A percentile compares a stretch with the other conserved stretches of the same genome.
Evolutionary conservation across 1,140 invertebrate species (phyloP).

Genomic region (Dendroctonus ponderosae): DNA sequence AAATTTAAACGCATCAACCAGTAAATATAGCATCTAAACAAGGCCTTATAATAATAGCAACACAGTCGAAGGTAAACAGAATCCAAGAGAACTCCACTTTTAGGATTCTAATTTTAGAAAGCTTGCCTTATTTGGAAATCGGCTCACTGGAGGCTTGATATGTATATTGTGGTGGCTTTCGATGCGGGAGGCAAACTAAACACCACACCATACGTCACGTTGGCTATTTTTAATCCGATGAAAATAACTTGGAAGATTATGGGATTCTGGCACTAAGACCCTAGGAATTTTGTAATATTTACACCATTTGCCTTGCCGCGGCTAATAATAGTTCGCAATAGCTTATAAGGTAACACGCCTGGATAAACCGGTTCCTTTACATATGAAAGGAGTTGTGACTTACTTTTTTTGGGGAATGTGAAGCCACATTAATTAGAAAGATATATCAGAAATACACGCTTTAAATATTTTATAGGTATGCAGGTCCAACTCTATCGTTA

Average conservation of each 20-base stretch:
- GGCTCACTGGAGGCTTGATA: constrained; percentile 25
- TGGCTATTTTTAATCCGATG: constrained; percentile 33
- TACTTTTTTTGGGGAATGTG: too few relatives aligned
- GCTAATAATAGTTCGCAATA: constrained; percentile 22
- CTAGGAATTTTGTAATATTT: constrained; percentile 37
- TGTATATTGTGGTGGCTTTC: constrained; percentile 17
- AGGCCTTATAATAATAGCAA: too few relatives aligned
- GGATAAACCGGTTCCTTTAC: neutral
- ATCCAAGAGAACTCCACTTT: constrained; percentile 1
- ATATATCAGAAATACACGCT: too few relatives aligned
- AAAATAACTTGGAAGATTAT: constrained; percentile 34
- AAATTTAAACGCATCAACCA: neutral
- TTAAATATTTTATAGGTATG: too few relatives aligned
- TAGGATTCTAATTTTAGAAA: constrained; percentile 33
- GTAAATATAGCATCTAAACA: too few relatives aligned
- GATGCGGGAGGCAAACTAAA: constrained; percentile 33
- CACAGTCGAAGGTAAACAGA: too few relatives aligned
- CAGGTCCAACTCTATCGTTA: too few relatives aligned
- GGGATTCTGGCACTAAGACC: constrained; percentile 21
- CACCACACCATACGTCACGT: constrained; percentile 33
- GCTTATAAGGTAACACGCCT: constrained; percentile 25
- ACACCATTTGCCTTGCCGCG: constrained; percentile 22
- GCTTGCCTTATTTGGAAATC: constrained; percentile 20
- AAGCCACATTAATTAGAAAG: too few relatives aligned
- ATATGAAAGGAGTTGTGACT: too few relatives aligned